Percentiles rank a stretch among this genome's conserved stretches.
phyloP scores from a whole-genome alignment of 2,797 vertebrate species.

The Propithecus perrieri region DNA sequence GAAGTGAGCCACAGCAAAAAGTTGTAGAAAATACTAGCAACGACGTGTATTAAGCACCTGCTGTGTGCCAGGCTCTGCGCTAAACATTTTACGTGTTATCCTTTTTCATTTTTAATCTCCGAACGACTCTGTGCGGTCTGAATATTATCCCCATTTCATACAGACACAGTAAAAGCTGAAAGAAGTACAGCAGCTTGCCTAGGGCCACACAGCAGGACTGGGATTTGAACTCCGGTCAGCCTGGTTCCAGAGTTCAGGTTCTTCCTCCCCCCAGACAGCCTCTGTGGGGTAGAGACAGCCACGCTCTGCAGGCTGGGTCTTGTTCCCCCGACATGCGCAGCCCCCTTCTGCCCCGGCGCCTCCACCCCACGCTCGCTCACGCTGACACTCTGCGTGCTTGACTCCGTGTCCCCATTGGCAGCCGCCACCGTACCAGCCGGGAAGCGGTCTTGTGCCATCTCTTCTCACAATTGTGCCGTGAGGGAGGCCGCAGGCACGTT shows the following conservation, averaged over 20 bases:
- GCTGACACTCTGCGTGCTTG: not conserved
- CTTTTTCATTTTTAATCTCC: not conserved
- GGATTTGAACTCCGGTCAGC: not conserved
- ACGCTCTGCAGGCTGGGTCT: not conserved
- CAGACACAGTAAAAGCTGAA: not conserved
- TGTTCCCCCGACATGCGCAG: not conserved
- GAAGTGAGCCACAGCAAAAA: not conserved
- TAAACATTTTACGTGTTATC: not conserved
- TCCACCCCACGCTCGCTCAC: too few species aligned
- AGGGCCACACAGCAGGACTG: not conserved
- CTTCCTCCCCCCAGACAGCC: not conserved
- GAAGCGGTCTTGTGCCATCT: not conserved
- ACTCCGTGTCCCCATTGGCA: accelerated
- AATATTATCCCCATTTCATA: not conserved
- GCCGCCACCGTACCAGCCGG: not conserved
- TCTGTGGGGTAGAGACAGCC: not conserved
- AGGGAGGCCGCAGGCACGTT: not conserved
- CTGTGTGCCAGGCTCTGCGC: not conserved
- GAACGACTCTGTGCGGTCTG: not conserved
- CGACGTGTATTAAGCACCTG: not conserved
- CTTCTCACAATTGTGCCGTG: accelerated
- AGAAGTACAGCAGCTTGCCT: accelerated
- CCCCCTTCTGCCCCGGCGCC: not conserved
- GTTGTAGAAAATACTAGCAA: not conserved
- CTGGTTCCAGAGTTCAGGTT: not conserved